phyloP scores from a whole-genome alignment of 1,140 invertebrate genomes.

The Lysiphlebus fabarum region DNA sequence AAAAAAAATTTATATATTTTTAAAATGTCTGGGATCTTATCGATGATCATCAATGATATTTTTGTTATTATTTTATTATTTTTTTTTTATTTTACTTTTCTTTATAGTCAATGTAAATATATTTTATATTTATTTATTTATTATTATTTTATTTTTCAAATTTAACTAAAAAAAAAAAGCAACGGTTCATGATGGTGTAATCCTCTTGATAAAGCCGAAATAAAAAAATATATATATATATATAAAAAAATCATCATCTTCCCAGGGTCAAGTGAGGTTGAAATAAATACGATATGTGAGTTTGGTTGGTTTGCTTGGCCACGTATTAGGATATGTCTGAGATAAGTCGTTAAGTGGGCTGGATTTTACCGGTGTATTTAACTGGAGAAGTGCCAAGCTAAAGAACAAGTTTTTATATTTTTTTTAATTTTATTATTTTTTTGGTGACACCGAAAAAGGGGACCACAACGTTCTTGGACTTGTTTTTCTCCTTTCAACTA shows the following conservation, averaged over 20 bases:
- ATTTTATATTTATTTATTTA: no score
- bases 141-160: no score
- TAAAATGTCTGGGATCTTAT: no score
- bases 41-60: no score
- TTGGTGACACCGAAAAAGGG: conserved; percentile 30
- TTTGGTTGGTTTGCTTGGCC: conserved; percentile 1
- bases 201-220: no score
- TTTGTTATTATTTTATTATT: no score
- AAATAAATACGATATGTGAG: not conserved
- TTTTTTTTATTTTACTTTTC: no score
- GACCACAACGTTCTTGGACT: not conserved
- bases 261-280: conserved; percentile 17
- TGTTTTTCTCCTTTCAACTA: not conserved
- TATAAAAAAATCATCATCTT: not conserved
- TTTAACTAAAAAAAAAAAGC: no score
- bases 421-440: not conserved
- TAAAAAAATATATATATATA: no score
- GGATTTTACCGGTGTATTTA: not conserved
- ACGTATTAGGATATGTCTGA: conserved; percentile 23
- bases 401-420: conserved; percentile 23
- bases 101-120: no score
- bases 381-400: conserved; percentile 6
- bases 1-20: no score
- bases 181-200: no score
- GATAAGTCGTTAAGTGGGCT: conserved; percentile 19